These are phyloP conservation scores for Orbicella faveolata DNA, from an alignment of 64 coral and sea anemone species.

Conservation along the genomic window DNA sequence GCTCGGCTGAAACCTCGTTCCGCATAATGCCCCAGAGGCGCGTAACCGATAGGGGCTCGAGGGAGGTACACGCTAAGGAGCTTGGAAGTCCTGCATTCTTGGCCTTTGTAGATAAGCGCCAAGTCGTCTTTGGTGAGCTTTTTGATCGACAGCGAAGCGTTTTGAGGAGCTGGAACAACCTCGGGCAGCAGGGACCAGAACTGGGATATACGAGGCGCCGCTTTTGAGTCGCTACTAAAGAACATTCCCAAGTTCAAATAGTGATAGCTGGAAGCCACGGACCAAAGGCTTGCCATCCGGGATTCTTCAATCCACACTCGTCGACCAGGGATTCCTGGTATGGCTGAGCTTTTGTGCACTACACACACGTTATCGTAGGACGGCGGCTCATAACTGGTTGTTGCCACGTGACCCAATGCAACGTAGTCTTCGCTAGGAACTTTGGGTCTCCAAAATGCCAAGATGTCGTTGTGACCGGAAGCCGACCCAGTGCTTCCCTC, in stretches of 20 bases:
- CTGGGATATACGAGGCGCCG: not conserved
- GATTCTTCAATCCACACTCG: slow-evolving; percentile 65
- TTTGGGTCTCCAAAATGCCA: slow-evolving; percentile 69
- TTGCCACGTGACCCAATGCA: slow-evolving; percentile 51
- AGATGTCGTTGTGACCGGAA: not conserved
- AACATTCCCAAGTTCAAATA: slow-evolving; percentile 61
- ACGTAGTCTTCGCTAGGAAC: slow-evolving; percentile 58
- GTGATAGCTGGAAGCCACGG: slow-evolving; percentile 33
- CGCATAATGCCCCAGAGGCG: slow-evolving; percentile 65
- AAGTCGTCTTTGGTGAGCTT: slow-evolving; percentile 56
- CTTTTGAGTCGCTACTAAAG: slow-evolving; percentile 35
- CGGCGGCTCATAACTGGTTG: slow-evolving; percentile 58
- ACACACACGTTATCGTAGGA: slow-evolving; percentile 41
- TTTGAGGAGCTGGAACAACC: slow-evolving; percentile 59
- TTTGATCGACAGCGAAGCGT: slow-evolving; percentile 49
- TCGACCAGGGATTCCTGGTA: slow-evolving; percentile 45
- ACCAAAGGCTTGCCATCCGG: slow-evolving; percentile 58
- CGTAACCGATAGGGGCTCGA: slow-evolving; percentile 71
- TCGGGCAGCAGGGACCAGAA: slow-evolving; percentile 51
- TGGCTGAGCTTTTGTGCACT: slow-evolving; percentile 50
- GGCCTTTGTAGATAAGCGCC: slow-evolving; percentile 55
- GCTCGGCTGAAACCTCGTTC: slow-evolving; percentile 30
- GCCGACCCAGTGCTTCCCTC: not conserved
- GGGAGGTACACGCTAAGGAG: slow-evolving; percentile 75
- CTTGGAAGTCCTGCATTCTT: slow-evolving; percentile 48